These are phyloP conservation scores for Allygus modestus DNA, from an alignment of 2,888 invertebrate genomes.

Conservation along the genomic window DNA sequence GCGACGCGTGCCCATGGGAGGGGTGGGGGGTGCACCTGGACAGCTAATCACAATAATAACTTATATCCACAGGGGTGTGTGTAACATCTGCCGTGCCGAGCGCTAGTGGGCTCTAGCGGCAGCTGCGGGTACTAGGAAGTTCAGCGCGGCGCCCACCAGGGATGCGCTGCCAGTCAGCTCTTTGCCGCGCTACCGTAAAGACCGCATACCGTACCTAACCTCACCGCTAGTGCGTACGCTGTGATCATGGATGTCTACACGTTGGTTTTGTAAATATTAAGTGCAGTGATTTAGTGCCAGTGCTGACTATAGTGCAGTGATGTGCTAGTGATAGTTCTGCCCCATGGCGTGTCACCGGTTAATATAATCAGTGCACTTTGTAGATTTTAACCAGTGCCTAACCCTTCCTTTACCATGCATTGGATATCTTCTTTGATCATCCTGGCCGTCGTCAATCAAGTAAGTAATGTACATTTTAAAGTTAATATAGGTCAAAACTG, in stretches of 20 bases:
- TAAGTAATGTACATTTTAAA: conserved; percentile 58
- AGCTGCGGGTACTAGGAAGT: conserved; percentile 60
- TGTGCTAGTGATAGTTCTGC: conserved; percentile 48
- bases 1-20: conserved; percentile 53
- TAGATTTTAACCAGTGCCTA: conserved; percentile 33
- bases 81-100: conserved; percentile 60
- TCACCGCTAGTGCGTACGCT: conserved; percentile 47
- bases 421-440: conserved; percentile 64
- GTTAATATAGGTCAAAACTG: too few species aligned
- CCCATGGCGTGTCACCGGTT: conserved; percentile 49
- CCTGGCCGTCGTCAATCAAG: conserved; percentile 62
- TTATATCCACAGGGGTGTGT: conserved; percentile 62
- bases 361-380: conserved; percentile 55
- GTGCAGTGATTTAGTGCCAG: conserved; percentile 39
- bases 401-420: conserved; percentile 57
- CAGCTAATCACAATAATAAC: conserved; percentile 63
- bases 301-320: conserved; percentile 55
- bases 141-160: conserved; percentile 41
- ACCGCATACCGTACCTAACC: conserved; percentile 38
- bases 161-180: conserved; percentile 61
- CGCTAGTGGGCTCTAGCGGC: conserved; percentile 61
- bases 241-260: conserved; percentile 62
- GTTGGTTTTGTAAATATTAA: conserved; percentile 6
- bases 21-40: conserved; percentile 47
- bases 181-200: conserved; percentile 55